Evolutionary conservation across 2,797 vertebrate species (phyloP).

Genomic region (Halcyon smyrnensis): DNA sequence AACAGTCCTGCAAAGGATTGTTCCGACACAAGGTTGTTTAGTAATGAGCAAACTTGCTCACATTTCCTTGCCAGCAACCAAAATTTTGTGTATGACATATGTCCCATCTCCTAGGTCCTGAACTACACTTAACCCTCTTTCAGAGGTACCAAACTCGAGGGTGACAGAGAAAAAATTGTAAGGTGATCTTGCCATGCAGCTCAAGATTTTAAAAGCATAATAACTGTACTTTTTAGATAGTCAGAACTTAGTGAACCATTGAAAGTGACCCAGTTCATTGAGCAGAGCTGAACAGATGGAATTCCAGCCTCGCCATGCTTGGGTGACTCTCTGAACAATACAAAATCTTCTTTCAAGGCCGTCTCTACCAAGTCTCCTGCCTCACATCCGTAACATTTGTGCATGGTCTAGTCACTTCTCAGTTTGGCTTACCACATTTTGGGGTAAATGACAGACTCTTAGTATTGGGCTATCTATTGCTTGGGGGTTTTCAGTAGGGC

Average conservation of each 20-base stretch:
- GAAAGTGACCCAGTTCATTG: constrained; percentile 82
- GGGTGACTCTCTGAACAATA: constrained; percentile 69
- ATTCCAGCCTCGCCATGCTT: constrained; percentile 74
- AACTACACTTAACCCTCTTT: constrained; percentile 2
- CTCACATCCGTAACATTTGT: constrained; percentile 9
- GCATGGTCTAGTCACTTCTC: constrained; percentile 36
- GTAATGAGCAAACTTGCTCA: not conserved
- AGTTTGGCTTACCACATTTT: not conserved
- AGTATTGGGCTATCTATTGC: not conserved
- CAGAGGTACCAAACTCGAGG: constrained; percentile 49
- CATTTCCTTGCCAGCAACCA: not conserved
- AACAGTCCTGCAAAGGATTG: not conserved
- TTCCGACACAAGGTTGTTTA: not conserved
- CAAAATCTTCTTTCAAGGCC: constrained; percentile 70
- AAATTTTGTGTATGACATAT: not conserved
- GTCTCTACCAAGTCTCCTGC: constrained; percentile 52
- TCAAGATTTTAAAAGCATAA: constrained; percentile 79
- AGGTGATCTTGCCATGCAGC: constrained; percentile 68
- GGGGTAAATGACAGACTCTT: not conserved
- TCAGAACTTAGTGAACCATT: constrained; percentile 81
- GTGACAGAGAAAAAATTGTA: constrained; percentile 46
- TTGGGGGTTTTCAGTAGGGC: not conserved
- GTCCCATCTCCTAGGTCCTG: not conserved
- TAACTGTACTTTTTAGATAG: constrained; percentile 83
- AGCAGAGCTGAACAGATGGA: constrained; percentile 83